Base-by-base conservation (phyloP, 2,888 invertebrate species). In the Tricholauxania praeusta region DNA sequence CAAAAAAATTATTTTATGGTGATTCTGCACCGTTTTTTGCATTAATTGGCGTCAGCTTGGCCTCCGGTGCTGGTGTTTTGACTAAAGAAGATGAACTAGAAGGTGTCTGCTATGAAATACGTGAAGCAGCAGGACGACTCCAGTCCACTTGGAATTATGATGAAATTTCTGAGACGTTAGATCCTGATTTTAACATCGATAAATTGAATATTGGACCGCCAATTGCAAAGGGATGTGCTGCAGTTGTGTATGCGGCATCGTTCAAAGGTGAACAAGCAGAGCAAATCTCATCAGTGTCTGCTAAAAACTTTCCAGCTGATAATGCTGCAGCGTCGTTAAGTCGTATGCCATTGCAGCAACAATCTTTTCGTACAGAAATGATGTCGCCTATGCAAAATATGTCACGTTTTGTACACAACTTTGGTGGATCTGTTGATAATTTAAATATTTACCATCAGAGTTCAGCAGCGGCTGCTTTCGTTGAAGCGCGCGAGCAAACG, bases 161-260 rank as follows among this genome's bases (percentile, higher is more conserved):
- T 64, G 83, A 86, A n/a, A 77, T 86, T 57, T 80, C 84, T 1
- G 82, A 82, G 53, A 86, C 86, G 4, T 84, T 90, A 51, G 85
- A 87, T 22, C 84, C 87, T 17, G 83, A 88, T n/a, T 85, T 90
- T 12, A 88, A 87, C 65, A 86, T 93, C 62, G 88, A 90, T 65
- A 89, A 92, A 80, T 88, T 94, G 74, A 89, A 90, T 72, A 89
- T 95, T 77, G 94, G 93, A 0, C 89, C 91, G 52, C 89, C 91
- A 2, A 92, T 96, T 78, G 94, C 92, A 8, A 94, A 95, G 85
- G 95, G 95, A 17, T 93, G 94, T 83, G 93, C 93, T 77, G 95
- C 94, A 39, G 94, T 93, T 47, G 94, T 96, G 1, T 94, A 95
- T 85, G 90, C 92, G 5, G 93, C 93, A 1, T 89, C 89, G 72